phyloP scores from a whole-genome alignment of 2,888 invertebrate genomes.

The Aphidoletes aphidimyza region DNA sequence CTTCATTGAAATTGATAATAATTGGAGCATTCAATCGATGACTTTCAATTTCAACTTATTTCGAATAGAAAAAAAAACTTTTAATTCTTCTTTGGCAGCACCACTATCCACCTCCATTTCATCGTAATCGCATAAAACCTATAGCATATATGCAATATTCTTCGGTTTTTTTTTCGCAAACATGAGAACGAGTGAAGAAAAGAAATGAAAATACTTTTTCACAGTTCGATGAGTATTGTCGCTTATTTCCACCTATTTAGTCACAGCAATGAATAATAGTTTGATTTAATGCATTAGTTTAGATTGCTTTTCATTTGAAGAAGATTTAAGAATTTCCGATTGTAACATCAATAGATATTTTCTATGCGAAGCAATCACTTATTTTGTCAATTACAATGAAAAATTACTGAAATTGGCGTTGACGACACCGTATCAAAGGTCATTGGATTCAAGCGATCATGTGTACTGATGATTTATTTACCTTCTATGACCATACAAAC shows the following conservation, averaged over 20 bases:
- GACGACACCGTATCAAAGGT: neutral
- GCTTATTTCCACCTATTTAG: constrained; percentile 1
- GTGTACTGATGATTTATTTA: neutral
- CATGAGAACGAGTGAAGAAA: neutral
- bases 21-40: constrained; percentile 23
- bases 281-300: neutral
- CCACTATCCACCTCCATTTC: neutral
- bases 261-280: neutral
- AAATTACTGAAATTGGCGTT: neutral
- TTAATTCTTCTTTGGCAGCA: neutral
- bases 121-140: neutral
- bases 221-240: constrained; percentile 6
- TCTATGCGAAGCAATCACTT: too few species aligned
- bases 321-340: neutral
- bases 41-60: constrained; percentile 41
- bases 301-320: neutral
- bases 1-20: neutral
- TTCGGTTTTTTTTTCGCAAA: too few species aligned
- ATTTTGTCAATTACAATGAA: neutral
- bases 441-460: neutral
- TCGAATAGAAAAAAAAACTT: neutral
- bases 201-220: neutral
- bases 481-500: neutral
- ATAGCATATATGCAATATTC: too few species aligned
- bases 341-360: too few species aligned